Evolutionary conservation across 2,888 invertebrate genomes (phyloP).

Genomic region (Apamea monoglypha): DNA sequence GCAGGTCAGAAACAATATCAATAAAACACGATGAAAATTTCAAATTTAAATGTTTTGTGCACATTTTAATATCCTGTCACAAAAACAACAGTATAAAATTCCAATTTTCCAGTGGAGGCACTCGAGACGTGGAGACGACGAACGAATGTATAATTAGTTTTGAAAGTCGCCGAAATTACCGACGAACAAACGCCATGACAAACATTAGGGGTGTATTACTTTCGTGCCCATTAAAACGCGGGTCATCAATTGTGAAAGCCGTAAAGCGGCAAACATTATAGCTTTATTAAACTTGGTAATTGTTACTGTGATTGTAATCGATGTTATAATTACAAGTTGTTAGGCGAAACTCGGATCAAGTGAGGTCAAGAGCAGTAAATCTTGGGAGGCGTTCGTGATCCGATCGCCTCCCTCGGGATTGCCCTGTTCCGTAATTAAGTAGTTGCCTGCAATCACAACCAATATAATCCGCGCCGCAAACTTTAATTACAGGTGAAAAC

Average conservation of each 20-base stretch:
- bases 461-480: constrained; percentile 81
- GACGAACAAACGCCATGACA: constrained; percentile 67
- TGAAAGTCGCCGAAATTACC: constrained; percentile 70
- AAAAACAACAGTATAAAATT: constrained; percentile 76
- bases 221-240: constrained; percentile 59
- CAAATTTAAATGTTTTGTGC: constrained; percentile 69
- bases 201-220: constrained; percentile 68
- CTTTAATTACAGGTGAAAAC: constrained; percentile 82
- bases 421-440: constrained; percentile 81
- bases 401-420: constrained; percentile 75
- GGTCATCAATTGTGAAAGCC: constrained; percentile 61
- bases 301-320: constrained; percentile 67
- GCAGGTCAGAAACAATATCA: constrained; percentile 35
- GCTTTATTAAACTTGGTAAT: constrained; percentile 65
- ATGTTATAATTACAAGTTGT: constrained; percentile 73
- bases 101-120: constrained; percentile 76
- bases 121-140: constrained; percentile 70
- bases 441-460: constrained; percentile 80
- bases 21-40: constrained; percentile 52
- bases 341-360: constrained; percentile 75
- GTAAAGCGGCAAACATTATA: constrained; percentile 62
- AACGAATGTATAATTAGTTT: constrained; percentile 76
- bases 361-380: constrained; percentile 85
- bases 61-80: constrained; percentile 77
- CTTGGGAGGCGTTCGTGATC: constrained; percentile 75